phyloP scores from a whole-genome alignment of 2,888 invertebrate species.

The Nemapogon koenigi region DNA sequence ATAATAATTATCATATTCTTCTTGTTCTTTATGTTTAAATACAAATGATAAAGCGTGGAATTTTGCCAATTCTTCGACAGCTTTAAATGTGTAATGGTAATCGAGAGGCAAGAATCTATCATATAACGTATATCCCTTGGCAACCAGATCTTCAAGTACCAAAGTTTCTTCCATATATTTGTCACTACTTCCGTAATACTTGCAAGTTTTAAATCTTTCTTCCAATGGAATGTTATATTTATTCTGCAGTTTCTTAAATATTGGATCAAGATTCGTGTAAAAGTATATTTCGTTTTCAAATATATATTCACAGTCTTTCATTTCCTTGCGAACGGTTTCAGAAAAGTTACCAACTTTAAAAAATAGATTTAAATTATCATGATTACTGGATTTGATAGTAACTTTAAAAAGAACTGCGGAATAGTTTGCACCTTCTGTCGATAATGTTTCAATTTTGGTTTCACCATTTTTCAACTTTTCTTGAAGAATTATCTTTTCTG shows the following conservation, averaged over 20 bases:
- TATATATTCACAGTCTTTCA: conserved; percentile 11
- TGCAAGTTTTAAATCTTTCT: not conserved
- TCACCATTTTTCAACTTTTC: not conserved
- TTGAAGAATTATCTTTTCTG: not conserved
- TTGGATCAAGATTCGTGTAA: not conserved
- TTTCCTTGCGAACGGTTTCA: conserved; percentile 20
- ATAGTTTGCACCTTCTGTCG: conserved; percentile 6
- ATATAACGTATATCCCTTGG: not conserved
- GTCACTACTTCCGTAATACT: not conserved
- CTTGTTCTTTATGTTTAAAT: not conserved
- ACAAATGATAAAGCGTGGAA: not conserved
- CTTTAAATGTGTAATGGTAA: not conserved
- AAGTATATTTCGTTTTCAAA: not conserved
- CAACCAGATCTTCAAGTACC: not conserved
- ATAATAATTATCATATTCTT: conserved; percentile 16
- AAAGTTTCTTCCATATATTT: not conserved
- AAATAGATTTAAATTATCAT: conserved; percentile 4
- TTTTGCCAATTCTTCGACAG: not conserved
- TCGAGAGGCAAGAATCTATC: not conserved
- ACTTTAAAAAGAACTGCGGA: not conserved
- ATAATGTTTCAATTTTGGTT: conserved; percentile 4
- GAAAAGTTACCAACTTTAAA: conserved; percentile 1
- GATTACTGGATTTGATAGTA: conserved; percentile 9
- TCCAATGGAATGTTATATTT: not conserved
- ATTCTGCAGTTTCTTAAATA: not conserved